Base-by-base conservation (phyloP, 2,113 vertebrate genomes). In the Microtus ochrogaster region DNA sequence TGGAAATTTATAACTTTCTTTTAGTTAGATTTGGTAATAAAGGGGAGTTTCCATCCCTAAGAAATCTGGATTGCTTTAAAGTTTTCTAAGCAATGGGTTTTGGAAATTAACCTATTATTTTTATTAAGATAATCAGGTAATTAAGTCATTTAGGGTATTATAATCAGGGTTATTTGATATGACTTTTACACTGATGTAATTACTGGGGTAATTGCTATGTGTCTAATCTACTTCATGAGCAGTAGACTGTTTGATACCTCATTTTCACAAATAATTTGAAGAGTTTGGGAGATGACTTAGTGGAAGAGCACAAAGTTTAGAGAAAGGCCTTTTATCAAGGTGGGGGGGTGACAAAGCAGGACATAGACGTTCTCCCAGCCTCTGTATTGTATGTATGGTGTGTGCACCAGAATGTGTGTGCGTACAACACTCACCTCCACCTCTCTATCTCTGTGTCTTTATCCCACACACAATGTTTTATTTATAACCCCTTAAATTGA, bases 41-140 rank as follows among this genome's bases (percentile, higher is more conserved):
- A 77, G 17, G 77, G 58, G 86, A 9, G 0, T 90, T 88, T 95
- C 26, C 33, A 78, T n/a, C 65, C 11, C 41, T 91, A 78, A 92
- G 83, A 84, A 91, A 81, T 92, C 30, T 95, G 72, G 44, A 88
- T 96, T 95, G 83, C 93, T 72, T 95, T 61, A 72, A 87, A 68
- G 26, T 91, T 91, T 95, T 89, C 70, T 90, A 89, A 96, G 76
- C 68, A 94, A 12, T 84, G 65, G 55, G 76, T 95, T 95, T 94
- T 96, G 91, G 83, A 70, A 92, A 96, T 95, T 85, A 95, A 12
- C 68, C 47, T 83, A 58, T 89, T 96, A 92, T 22, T 95, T 96
- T 92, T 91, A 85, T 91, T 89, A 96, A 96, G 63, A 24, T 95
- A 96, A 93, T 96, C 33, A 93, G 73, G 28, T 93, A 96, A 92